Base-by-base conservation (phyloP, 1,140 invertebrate genomes). In the Aphaenogaster rudis region DNA sequence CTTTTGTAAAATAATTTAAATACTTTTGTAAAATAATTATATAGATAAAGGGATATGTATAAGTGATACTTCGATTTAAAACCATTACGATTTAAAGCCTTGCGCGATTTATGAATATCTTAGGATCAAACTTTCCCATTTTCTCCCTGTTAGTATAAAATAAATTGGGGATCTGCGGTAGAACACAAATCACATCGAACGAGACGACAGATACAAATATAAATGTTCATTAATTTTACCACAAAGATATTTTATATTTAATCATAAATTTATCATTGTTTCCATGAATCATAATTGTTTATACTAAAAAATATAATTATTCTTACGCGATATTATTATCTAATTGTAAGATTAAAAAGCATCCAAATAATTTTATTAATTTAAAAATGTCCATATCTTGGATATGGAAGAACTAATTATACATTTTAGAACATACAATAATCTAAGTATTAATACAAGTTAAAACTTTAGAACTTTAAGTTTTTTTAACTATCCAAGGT, bases 41-140 rank as follows among this genome's bases (percentile, higher is more conserved):
- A 36, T 17, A 52, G 7, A 80, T 54, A 80, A 67, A 21, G 0
- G 28, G 8, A 28, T 6, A n/a, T 28, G 13, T 15, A 50, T n/a
- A 9, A 17, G 50, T 64, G 28, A 50, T 21, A 45, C 21, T 36
- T 79, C 8, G n/a, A 28, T 28, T 28, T 28, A 28, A 28, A 28
- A 0, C 28, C 28, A 1, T 36, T 52, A 36, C 28, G 45, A 79
- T 52, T 79, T 66, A 28, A 28, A 63, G 28, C 17, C 64, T 21
- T 42, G 17, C 17, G 17, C 42, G 15, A 21, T 61, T 84, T 21
- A 59, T 59, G 52, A 82, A 82, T 81, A 81, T 72, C 21, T 69
- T 33, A 21, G 6, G 42, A 17, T 42, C 36, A 13, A 59, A 59
- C 6, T 64, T 57, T 45, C 13, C 8, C 15, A 8, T 48, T 63